Evolutionary conservation across 2,888 invertebrate genomes (phyloP).

Genomic region (Eucera pruinosa): DNA sequence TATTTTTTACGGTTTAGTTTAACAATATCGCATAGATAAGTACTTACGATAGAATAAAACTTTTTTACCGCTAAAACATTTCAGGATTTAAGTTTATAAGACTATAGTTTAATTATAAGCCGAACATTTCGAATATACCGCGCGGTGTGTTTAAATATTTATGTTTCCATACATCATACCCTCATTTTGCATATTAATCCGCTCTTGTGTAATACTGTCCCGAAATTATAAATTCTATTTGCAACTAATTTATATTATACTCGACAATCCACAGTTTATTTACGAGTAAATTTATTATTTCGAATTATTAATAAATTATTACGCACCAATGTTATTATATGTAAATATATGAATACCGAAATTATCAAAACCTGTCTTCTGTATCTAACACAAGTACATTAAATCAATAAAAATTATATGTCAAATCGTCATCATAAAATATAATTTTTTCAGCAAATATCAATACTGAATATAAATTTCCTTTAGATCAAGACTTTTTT

Average conservation of each 20-base stretch:
- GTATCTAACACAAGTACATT: constrained; percentile 52
- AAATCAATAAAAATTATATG: constrained; percentile 55
- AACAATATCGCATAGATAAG: constrained; percentile 36
- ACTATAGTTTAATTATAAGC: constrained; percentile 38
- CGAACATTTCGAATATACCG: constrained; percentile 15
- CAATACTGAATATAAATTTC: not conserved
- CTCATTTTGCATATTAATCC: constrained; percentile 10
- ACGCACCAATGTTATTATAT: constrained; percentile 62
- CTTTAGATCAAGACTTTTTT: not conserved
- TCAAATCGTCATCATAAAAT: constrained; percentile 8
- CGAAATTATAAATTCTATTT: constrained; percentile 26
- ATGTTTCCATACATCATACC: constrained; percentile 14
- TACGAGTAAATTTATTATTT: constrained; percentile 18
- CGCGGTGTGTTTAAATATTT: constrained; percentile 23
- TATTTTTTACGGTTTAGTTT: constrained; percentile 44
- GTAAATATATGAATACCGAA: constrained; percentile 65
- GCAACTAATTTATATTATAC: not conserved
- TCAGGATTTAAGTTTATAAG: constrained; percentile 36
- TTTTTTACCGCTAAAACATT: constrained; percentile 38
- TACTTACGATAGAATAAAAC: constrained; percentile 37
- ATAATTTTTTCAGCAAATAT: not conserved
- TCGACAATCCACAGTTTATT: constrained; percentile 1
- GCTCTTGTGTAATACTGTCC: constrained; percentile 12
- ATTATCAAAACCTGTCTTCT: constrained; percentile 39
- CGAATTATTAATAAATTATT: constrained; percentile 41